Percentiles rank a stretch among this genome's conserved stretches.
These are phyloP conservation scores for Nothoprocta pentlandii DNA, from an alignment of 2,113 vertebrate species.

Conservation along the genomic window DNA sequence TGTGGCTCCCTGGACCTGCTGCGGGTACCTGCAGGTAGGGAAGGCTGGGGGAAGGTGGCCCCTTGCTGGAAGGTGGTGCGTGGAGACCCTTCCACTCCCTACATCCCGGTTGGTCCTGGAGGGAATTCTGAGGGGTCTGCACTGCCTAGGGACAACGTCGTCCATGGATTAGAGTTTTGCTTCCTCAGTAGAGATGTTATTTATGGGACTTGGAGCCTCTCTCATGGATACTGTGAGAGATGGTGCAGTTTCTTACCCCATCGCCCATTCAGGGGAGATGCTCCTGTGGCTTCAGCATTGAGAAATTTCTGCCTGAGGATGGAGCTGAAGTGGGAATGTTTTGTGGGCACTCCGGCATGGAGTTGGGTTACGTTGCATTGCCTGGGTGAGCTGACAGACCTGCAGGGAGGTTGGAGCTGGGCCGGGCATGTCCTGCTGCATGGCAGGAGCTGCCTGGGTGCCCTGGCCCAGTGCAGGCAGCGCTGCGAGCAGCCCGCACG, in stretches of 20 bases:
- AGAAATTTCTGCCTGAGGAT: neutral
- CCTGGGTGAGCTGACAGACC: neutral
- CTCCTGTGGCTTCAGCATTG: neutral
- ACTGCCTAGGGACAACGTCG: neutral
- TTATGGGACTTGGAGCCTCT: neutral
- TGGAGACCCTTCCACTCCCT: neutral
- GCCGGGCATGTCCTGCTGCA: neutral
- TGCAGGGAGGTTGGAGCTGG: neutral
- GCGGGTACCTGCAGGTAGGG: neutral
- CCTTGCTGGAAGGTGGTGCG: neutral
- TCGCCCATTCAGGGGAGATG: neutral
- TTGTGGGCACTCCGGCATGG: neutral
- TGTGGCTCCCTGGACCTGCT: neutral
- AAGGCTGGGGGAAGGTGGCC: neutral
- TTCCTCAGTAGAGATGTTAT: neutral
- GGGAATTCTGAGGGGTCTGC: neutral
- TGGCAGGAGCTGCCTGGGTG: neutral
- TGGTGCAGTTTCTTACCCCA: neutral
- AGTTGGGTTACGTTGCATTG: neutral
- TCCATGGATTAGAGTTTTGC: neutral
- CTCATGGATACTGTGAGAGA: neutral
- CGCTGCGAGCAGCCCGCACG: rapidly evolving
- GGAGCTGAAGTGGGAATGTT: neutral
- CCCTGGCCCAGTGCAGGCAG: neutral
- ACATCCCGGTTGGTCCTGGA: neutral